phyloP scores from a whole-genome alignment of 2,888 invertebrate genomes.

The Melanargia galathea region DNA sequence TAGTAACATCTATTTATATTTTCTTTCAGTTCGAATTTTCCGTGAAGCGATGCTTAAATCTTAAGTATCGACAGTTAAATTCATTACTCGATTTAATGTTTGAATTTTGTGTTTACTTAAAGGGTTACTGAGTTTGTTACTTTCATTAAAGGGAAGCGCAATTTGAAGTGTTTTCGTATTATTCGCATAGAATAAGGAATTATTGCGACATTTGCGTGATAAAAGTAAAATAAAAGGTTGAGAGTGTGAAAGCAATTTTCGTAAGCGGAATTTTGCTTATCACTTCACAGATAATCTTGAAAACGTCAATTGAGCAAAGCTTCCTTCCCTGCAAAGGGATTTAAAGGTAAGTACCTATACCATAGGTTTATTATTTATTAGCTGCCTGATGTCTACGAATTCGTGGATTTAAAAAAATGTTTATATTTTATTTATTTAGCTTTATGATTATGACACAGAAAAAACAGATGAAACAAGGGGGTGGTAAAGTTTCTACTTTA shows the following conservation, averaged over 20 bases:
- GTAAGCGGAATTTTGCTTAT: conserved; percentile 3
- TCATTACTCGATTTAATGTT: conserved; percentile 29
- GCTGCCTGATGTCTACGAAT: no score
- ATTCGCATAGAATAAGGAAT: conserved; percentile 2
- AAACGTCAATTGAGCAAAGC: conserved; percentile 1
- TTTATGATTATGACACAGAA: no score
- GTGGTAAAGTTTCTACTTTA: no score
- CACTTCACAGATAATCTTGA: conserved; percentile 2
- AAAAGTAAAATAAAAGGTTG: conserved; percentile 12
- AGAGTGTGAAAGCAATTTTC: conserved; percentile 18
- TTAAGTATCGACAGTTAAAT: conserved; percentile 32
- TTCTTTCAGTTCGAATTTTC: conserved; percentile 15
- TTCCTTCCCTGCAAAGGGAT: neutral
- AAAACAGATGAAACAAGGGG: no score
- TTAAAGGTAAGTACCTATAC: neutral
- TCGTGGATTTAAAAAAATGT: no score
- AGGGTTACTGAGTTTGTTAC: conserved; percentile 23
- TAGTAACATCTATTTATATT: no score
- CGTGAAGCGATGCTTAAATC: conserved; percentile 29
- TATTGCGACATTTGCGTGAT: conserved; percentile 8
- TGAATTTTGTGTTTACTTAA: conserved; percentile 26
- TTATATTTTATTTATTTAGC: no score
- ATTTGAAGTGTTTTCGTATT: conserved; percentile 13
- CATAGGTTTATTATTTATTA: no score
- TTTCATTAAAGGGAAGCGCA: conserved; percentile 6